Evolutionary conservation across 2,888 invertebrate genomes (phyloP).

Genomic region (Scrobipalpa costella): DNA sequence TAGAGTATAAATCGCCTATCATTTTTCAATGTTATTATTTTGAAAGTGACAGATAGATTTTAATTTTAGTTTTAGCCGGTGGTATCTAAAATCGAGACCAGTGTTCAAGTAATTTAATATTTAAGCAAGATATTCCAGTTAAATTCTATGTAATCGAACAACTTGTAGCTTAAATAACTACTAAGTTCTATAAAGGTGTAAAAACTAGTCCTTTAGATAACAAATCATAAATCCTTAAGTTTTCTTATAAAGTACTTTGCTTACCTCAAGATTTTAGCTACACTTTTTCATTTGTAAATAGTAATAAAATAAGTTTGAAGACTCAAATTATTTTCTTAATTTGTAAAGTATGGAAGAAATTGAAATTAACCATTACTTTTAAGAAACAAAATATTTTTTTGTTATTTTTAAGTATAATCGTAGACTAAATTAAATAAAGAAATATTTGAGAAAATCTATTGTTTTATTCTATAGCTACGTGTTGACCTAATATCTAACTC

Average conservation of each 20-base stretch:
- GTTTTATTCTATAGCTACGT: neutral
- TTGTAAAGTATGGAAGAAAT: constrained; percentile 6
- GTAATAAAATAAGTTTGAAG: neutral
- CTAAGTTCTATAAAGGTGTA: constrained; percentile 30
- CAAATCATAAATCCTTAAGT: constrained; percentile 27
- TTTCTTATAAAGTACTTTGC: constrained; percentile 37
- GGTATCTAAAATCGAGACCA: too few species aligned
- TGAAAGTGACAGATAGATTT: too few species aligned
- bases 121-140: too few species aligned
- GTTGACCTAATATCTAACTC: too few species aligned
- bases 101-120: too few species aligned
- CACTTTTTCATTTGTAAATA: constrained; percentile 15
- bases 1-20: too few species aligned
- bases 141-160: neutral
- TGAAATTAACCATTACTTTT: constrained; percentile 34
- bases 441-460: constrained; percentile 35
- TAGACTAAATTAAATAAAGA: constrained; percentile 43
- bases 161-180: neutral
- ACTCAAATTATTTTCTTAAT: neutral
- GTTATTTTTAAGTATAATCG: constrained; percentile 41
- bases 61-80: too few species aligned
- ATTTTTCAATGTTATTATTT: too few species aligned
- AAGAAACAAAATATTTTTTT: constrained; percentile 45
- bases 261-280: constrained; percentile 39
- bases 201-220: constrained; percentile 41